Conservation (phyloP, 2,797 vertebrate genomes). For the Mycteria americana region DNA sequence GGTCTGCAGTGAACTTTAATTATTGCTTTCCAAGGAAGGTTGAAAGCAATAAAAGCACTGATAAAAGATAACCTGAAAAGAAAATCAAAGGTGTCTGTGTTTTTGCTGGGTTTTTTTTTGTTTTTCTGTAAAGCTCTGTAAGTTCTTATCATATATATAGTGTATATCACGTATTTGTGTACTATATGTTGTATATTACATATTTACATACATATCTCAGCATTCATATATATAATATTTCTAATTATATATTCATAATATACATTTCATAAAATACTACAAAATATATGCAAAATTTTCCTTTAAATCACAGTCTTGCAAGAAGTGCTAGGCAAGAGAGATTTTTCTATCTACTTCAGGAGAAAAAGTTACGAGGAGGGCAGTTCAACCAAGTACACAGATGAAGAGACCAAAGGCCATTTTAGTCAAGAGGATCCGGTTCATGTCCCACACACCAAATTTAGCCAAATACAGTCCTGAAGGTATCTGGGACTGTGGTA, state of each 20-base stretch:
- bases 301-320: neutral
- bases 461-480: neutral
- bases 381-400: neutral
- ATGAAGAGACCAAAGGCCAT: neutral
- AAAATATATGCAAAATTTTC: neutral
- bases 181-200: no score
- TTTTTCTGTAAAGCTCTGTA: neutral
- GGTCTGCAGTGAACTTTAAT: neutral
- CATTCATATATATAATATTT: neutral
- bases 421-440: neutral
- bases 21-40: neutral
- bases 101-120: fast-evolving
- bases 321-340: neutral
- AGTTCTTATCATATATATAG: neutral
- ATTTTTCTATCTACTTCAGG: neutral
- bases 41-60: neutral
- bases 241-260: neutral
- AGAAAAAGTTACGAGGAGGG: neutral
- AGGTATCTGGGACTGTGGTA: neutral
- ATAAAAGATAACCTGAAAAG: neutral
- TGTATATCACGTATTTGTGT: neutral
- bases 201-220: neutral
- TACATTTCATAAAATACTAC: neutral
- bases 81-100: neutral
- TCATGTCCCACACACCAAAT: neutral